Conservation (phyloP, 2,797 vertebrate species). For the Hafferia zeledoni region DNA sequence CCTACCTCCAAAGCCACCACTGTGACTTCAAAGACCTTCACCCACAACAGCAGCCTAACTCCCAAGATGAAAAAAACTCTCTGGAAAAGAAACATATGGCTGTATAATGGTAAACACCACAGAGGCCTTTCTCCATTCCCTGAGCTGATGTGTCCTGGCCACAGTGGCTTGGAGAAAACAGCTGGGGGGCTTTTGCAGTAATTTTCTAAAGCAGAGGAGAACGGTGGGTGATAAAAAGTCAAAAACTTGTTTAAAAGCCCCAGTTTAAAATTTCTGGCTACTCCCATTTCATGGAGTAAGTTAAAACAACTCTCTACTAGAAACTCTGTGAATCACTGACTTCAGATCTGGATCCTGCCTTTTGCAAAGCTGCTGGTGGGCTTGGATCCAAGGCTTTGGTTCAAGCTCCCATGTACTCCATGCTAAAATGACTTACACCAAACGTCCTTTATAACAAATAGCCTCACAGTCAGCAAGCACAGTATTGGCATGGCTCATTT, state of each 20-base stretch:
- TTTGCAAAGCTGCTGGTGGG: slow-evolving; percentile 18
- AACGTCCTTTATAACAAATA: background rate
- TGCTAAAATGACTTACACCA: background rate
- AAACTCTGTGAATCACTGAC: background rate
- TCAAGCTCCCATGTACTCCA: background rate
- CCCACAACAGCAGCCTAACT: background rate
- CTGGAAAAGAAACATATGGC: background rate
- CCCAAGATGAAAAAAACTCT: background rate
- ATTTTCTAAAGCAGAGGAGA: background rate
- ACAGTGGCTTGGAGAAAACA: background rate
- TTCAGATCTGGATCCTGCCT: slow-evolving; percentile 8
- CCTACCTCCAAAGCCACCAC: background rate
- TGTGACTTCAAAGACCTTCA: background rate
- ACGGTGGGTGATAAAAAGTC: background rate
- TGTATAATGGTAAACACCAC: background rate
- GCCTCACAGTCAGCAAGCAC: background rate
- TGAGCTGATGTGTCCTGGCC: background rate
- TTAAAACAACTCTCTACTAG: background rate
- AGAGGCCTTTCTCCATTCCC: background rate
- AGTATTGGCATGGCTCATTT: background rate
- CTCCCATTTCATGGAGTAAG: background rate
- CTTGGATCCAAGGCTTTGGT: slow-evolving; percentile 12
- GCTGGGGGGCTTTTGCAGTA: background rate
- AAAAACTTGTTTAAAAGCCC: slow-evolving; percentile 3
- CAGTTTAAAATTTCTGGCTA: background rate